phyloP scores from a whole-genome alignment of 1,140 invertebrate genomes.

The Plutomurus gul region DNA sequence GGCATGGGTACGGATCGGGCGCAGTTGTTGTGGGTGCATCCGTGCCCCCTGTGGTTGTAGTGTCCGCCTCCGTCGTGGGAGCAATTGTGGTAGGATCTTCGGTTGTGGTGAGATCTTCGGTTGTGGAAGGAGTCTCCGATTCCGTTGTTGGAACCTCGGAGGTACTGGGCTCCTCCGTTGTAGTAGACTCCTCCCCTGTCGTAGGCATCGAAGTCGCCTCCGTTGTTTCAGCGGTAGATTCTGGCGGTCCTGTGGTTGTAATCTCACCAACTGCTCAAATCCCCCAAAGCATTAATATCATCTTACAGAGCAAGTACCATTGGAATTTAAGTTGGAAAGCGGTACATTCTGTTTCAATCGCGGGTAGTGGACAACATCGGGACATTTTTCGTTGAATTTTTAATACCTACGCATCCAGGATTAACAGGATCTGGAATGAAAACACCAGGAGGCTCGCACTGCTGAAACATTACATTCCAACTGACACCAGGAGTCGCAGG shows the following conservation, averaged over 20 bases:
- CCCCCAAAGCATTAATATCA: no score
- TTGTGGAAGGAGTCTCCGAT: no score
- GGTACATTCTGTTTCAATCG: no score
- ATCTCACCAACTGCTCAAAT: not conserved
- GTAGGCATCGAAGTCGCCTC: not conserved
- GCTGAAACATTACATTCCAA: not conserved
- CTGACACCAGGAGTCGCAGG: not conserved
- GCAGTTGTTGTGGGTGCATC: not conserved
- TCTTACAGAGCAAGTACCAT: no score
- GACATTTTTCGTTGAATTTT: not conserved
- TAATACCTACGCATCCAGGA: not conserved
- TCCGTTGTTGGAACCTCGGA: no score
- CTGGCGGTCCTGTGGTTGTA: not conserved
- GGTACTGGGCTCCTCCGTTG: no score
- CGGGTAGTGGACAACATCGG: no score
- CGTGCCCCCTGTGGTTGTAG: not conserved
- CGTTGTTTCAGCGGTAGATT: not conserved
- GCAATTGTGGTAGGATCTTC: not conserved
- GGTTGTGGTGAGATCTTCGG: not conserved
- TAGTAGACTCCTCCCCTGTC: no score
- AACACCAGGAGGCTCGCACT: not conserved
- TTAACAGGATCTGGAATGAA: not conserved
- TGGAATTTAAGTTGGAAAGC: no score
- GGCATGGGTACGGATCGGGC: not conserved
- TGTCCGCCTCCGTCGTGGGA: not conserved